Evolutionary conservation across 2,113 vertebrate genomes (phyloP), one percentile per base, ranked within the genome.

Genomic region (Orientallactaga bullata): DNA sequence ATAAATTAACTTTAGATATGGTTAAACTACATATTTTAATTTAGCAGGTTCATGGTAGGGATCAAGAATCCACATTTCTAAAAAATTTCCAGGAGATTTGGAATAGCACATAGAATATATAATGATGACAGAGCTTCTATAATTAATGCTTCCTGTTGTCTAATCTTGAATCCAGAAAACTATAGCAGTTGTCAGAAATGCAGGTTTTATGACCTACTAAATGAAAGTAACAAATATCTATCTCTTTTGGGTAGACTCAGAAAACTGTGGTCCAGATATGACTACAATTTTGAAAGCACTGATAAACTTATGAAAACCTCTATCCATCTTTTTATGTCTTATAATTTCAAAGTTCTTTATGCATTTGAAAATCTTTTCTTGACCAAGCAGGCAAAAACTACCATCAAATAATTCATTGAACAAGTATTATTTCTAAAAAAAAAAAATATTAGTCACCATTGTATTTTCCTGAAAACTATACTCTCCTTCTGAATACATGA

Each of bases 301-400:
- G n/a, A 65, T 47, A 85, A 82, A 60, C 17, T 71, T 83, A 86
- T 51, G 9, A 79, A 68, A 80, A 68, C 5, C 1, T 79, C 51
- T n/a, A 42, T n/a, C n/a, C 2, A 65, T 39, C n/a, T 81, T 71
- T 89, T 26, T 69, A 79, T 65, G 21, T 71, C 37, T 79, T 17
- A 90, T 47, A 79, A 37, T 92, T 93, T 84, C 30, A 89, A 77
- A 35, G 81, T 16, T 60, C 15, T 88, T 74, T 58, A 55, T 17
- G 7, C 28, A 77, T 37, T 55, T 93, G 23, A 88, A 16, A 93
- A 82, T 69, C 2, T 60, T 63, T 84, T 84, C 23, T 69, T 90
- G 17, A 2, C 88, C 12, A 73, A 37, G 77, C 72, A 89, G n/a
- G 80, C 71, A 83, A 78, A 87, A 84, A 90, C 7, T 79, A 83